A percentile compares a stretch with the other conserved stretches of the same genome.
Evolutionary conservation across 2,113 vertebrate species (phyloP).

Genomic region (Neodon shergylaensis): DNA sequence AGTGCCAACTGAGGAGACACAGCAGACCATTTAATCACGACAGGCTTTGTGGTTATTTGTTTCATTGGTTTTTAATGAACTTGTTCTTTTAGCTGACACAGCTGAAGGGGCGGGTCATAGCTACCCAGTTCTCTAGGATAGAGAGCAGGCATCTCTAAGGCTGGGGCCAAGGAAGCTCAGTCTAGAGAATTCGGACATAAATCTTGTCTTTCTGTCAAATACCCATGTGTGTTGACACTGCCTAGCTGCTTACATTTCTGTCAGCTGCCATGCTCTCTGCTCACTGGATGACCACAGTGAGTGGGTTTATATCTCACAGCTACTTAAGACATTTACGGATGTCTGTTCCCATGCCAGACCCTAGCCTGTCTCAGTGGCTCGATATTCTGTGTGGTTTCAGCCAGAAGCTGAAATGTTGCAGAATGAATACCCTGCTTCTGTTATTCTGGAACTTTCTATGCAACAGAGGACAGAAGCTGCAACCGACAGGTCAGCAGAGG

Average conservation of each 20-base stretch:
- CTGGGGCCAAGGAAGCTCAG: neutral
- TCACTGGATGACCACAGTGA: neutral
- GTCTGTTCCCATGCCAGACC: accelerated
- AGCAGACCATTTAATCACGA: conserved; percentile 8
- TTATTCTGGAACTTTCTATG: neutral
- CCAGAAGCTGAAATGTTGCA: neutral
- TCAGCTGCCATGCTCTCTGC: neutral
- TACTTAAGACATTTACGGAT: neutral
- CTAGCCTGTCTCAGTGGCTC: neutral
- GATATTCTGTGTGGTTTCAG: neutral
- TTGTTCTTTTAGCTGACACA: neutral
- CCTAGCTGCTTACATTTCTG: neutral
- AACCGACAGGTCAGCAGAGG: neutral
- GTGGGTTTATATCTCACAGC: neutral
- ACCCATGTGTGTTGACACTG: neutral
- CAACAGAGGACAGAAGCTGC: neutral
- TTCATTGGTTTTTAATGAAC: conserved; percentile 54
- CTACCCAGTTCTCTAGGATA: neutral
- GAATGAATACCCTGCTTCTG: neutral
- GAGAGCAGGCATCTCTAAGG: neutral
- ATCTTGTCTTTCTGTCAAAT: neutral
- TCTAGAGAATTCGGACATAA: neutral
- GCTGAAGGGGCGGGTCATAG: neutral
- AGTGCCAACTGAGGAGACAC: neutral
- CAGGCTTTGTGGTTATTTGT: conserved; percentile 25